phyloP scores from a whole-genome alignment of 2,113 vertebrate species.

The Dicentrarchus labrax region DNA sequence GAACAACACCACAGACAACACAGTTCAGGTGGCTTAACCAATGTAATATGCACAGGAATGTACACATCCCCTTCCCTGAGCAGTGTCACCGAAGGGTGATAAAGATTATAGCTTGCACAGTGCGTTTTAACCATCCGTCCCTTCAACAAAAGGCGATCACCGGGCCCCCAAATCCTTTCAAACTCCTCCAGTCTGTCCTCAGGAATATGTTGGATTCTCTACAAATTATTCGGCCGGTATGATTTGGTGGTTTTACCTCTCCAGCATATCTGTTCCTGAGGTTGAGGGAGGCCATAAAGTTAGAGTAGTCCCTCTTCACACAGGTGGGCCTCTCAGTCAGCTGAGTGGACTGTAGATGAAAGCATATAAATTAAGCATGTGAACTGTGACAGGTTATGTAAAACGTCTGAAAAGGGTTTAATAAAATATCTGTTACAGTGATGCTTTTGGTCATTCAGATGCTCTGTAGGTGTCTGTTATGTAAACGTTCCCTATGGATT shows the following conservation, averaged over 20 bases:
- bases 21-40: no score
- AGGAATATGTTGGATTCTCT: no score
- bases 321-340: conserved; percentile 95
- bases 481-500: neutral
- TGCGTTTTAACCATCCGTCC: no score
- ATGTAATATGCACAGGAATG: no score
- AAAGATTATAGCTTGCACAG: no score
- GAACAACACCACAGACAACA: no score
- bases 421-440: neutral
- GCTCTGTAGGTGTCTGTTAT: neutral
- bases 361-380: neutral
- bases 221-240: neutral
- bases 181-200: no score
- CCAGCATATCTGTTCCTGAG: conserved; percentile 97
- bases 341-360: conserved; percentile 88
- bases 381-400: neutral
- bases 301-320: conserved; percentile 99
- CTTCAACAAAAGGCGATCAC: no score
- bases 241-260: conserved; percentile 84
- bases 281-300: conserved; percentile 99
- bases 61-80: no score
- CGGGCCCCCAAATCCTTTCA: no score
- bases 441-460: neutral
- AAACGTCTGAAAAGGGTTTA: neutral
- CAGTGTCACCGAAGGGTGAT: no score